Conservation (phyloP, 2,888 invertebrate genomes). For the Corbicula japonica region DNA sequence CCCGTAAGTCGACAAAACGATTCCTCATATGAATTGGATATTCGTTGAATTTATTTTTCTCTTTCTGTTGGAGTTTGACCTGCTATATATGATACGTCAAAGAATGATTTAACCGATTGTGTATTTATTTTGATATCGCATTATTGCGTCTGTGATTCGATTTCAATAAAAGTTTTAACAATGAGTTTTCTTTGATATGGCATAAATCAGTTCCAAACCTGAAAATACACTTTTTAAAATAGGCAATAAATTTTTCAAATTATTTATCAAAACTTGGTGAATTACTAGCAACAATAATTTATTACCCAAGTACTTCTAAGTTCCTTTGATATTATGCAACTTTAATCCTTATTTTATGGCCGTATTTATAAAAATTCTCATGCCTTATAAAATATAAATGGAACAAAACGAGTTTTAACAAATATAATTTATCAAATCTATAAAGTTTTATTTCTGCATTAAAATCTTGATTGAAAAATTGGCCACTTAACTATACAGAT, state of each 20-base stretch:
- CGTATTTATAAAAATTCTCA: conserved; percentile 42
- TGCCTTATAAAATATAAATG: conserved; percentile 48
- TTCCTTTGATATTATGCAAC: conserved; percentile 60
- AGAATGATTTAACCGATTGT: too few relatives aligned
- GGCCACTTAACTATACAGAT: conserved; percentile 35
- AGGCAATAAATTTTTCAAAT: conserved; percentile 57
- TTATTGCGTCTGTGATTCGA: too few relatives aligned
- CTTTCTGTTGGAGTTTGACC: too few relatives aligned
- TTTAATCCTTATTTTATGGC: conserved; percentile 52
- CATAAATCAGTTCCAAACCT: conserved; percentile 52
- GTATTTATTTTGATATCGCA: too few relatives aligned
- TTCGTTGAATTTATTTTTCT: too few relatives aligned
- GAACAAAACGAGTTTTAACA: conserved; percentile 49
- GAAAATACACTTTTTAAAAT: conserved; percentile 41
- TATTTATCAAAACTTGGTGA: conserved; percentile 46
- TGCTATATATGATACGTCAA: too few relatives aligned
- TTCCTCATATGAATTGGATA: too few relatives aligned
- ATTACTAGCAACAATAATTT: conserved; percentile 44
- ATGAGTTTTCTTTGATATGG: conserved; percentile 48
- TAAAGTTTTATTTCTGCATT: conserved; percentile 50
- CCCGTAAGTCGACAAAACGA: too few relatives aligned
- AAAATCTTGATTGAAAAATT: conserved; percentile 54
- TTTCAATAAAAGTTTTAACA: conserved; percentile 35
- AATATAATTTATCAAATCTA: conserved; percentile 55
- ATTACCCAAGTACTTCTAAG: conserved; percentile 41